Conservation (phyloP, 2,113 vertebrate species). For the Dicentrarchus labrax region DNA sequence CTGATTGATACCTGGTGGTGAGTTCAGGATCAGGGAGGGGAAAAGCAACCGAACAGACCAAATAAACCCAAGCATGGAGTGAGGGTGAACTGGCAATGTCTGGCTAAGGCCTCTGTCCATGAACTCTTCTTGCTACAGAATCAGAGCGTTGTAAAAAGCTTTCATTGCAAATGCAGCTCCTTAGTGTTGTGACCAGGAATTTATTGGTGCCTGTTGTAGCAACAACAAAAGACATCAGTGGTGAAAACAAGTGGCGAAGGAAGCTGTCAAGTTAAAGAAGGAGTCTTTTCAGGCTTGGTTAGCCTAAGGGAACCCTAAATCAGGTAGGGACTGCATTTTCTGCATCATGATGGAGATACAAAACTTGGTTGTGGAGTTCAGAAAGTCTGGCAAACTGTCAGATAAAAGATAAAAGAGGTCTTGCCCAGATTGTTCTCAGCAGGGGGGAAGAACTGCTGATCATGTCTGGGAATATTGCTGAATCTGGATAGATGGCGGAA, state of each 20-base stretch:
- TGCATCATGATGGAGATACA: background rate
- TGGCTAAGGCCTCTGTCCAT: background rate
- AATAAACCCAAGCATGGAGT: background rate
- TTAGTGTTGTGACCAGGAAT: too few species aligned
- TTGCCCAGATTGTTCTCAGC: slow-evolving; percentile 32
- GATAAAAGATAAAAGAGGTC: slow-evolving; percentile 25
- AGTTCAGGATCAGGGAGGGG: too few species aligned
- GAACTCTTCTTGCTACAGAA: too few species aligned
- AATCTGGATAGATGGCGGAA: background rate
- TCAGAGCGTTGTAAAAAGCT: background rate
- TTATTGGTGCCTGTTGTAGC: background rate
- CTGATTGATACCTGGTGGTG: too few species aligned
- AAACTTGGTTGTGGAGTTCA: slow-evolving; percentile 6
- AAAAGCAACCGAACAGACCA: background rate
- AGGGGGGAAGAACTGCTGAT: slow-evolving; percentile 2
- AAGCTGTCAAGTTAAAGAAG: background rate
- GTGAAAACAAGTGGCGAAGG: background rate
- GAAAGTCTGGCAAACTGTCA: slow-evolving; percentile 37
- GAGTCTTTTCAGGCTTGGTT: background rate
- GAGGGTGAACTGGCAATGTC: background rate
- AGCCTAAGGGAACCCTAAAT: background rate
- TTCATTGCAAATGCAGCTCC: background rate
- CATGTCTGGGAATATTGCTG: slow-evolving; percentile 8
- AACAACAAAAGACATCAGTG: background rate
- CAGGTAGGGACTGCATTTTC: background rate